phyloP scores from a whole-genome alignment of 2,113 vertebrate species.

The Emydura subglobosa region DNA sequence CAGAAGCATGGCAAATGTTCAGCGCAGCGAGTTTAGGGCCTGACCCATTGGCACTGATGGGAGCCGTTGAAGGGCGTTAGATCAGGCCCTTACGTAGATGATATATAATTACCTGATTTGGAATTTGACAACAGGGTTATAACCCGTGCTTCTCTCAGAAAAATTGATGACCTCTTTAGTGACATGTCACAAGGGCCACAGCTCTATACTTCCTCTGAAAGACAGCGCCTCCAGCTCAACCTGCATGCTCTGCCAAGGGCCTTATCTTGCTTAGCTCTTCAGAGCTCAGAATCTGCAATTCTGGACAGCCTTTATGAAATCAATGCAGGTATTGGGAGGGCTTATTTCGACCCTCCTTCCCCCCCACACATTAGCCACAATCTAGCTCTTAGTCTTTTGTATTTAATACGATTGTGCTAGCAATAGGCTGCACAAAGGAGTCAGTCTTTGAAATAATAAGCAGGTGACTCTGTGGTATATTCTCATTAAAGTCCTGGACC shows the following conservation, averaged over 20 bases:
- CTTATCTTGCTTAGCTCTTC: not conserved
- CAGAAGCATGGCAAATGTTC: not conserved
- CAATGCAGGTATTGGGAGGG: not conserved
- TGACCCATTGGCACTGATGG: not conserved
- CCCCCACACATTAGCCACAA: no score
- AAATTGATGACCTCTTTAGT: not conserved
- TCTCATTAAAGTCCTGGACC: accelerated
- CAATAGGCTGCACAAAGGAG: not conserved
- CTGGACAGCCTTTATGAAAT: not conserved
- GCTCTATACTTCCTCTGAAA: not conserved
- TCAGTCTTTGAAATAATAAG: not conserved
- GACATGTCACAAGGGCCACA: not conserved
- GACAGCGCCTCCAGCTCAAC: not conserved
- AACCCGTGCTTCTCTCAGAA: not conserved
- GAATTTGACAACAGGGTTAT: not conserved
- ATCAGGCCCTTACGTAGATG: not conserved
- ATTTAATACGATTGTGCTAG: not conserved
- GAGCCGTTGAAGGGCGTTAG: not conserved
- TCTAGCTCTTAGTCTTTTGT: not conserved
- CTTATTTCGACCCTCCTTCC: not conserved
- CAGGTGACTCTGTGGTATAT: not conserved
- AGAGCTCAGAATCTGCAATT: not conserved
- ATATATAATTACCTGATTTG: not conserved
- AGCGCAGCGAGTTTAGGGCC: not conserved
- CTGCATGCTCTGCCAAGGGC: no score